These are phyloP conservation scores for Labeo calbasu DNA, from an alignment of 2,797 vertebrate species.

Conservation along the genomic window DNA sequence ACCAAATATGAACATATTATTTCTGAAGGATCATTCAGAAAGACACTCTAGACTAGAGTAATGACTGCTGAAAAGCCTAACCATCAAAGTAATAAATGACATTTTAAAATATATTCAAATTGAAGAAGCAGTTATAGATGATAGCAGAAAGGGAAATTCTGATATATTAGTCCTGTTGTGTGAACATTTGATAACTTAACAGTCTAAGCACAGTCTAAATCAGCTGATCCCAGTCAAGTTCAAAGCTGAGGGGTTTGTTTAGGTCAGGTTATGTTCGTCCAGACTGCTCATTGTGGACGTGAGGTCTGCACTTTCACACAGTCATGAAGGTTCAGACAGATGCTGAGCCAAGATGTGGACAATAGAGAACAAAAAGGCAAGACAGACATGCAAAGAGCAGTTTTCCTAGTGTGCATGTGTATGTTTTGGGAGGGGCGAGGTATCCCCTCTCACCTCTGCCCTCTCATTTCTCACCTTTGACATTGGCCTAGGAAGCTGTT, in stretches of 20 bases:
- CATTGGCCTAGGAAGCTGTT: slow-evolving; percentile 53
- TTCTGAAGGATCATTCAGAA: background rate
- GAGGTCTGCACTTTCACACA: slow-evolving; percentile 53
- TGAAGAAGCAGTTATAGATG: background rate
- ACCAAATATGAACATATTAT: background rate
- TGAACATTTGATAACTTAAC: background rate
- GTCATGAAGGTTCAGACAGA: slow-evolving; percentile 54
- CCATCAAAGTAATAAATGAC: background rate
- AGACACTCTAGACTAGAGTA: background rate
- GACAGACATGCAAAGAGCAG: slow-evolving; percentile 46
- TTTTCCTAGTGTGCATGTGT: slow-evolving; percentile 43
- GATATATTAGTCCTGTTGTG: background rate
- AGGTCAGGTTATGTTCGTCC: background rate
- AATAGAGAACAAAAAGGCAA: slow-evolving; percentile 46
- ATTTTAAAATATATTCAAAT: background rate
- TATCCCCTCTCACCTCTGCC: slow-evolving; percentile 62
- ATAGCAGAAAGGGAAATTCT: background rate
- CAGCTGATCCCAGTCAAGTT: slow-evolving; percentile 28
- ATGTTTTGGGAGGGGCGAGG: slow-evolving; percentile 50
- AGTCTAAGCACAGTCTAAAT: background rate
- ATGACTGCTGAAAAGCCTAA: background rate
- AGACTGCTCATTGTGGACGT: slow-evolving; percentile 25
- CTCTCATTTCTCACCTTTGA: slow-evolving; percentile 64
- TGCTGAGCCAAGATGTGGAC: slow-evolving; percentile 49
- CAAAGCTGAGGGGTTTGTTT: background rate